Base-by-base conservation (phyloP, 2,888 invertebrate genomes). In the Aphidius colemani region DNA sequence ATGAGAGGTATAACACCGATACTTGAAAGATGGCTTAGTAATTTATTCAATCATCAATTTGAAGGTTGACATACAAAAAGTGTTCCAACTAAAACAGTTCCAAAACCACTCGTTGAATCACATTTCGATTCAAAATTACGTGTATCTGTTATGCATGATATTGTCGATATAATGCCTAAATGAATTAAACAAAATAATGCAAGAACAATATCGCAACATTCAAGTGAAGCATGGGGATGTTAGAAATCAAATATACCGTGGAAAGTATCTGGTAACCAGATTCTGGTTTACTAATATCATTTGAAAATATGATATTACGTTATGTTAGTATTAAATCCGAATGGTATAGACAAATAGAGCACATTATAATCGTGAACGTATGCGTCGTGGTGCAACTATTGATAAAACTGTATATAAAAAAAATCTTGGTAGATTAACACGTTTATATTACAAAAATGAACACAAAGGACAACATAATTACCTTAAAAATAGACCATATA, bases 321-420 rank as follows among this genome's bases (percentile, higher is more conserved):
- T 99, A 98, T 83, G 99, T 99, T 9, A 99, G 99, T 84, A 98
- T 99, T 92, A 99, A 99, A 82, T 99, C 99, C 0, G 99, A 99
- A 83, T 99, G 99, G 99, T 99, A n/a, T n/a, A 99, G 99, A 99
- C 99, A 0, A 99, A 99, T 83, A 99, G 99, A 0, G 98, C 99
- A 0, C 99, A 99, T 83, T 99, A 99, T 84, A 99, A 99, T 85
- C 88, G 99, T 50, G 99, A 99, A 84, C 88, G 99, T 75, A 99
- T 99, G 71, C 89, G 99, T 4, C 90, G 99, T 73, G 99, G 99
- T n/a, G 99, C 99, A 58, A 99, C 99, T 0, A 99, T 99, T 11
- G 99, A 99, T 82, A 99, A 99, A 83, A 99, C 99, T 0, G 99
- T 99, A 0, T 99, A 99, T 83, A 99, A 99, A 85, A 99, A 99